Base-by-base conservation (phyloP, 2,888 invertebrate genomes). In the Acleris laterana region DNA sequence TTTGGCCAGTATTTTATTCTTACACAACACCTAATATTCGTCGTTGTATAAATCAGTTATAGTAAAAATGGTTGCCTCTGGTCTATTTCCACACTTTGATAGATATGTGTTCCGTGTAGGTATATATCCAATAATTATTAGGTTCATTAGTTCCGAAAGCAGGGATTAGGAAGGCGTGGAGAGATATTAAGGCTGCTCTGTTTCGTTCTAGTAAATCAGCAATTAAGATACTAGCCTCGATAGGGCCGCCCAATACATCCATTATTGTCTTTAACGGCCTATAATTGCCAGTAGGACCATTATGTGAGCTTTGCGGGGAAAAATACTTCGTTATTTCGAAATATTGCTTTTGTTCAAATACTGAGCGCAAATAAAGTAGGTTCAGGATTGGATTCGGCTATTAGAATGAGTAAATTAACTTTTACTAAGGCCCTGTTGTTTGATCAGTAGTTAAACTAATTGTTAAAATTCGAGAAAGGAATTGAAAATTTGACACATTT, bases 181-280 rank as follows among this genome's bases (percentile, higher is more conserved):
- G 22, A 63, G 60, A 61, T 51, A 62, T 62, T 57, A 42, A 57
- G 58, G 44, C 42, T 59, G 46, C 44, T 42, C 48, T 70, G 74
- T 77, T 79, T 77, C 78, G 77, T 82, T 81, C 79, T 72, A 80
- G 80, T 75, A 77, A 78, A 77, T 78, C 76, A 78, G 83, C 86
- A 88, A 89, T 89, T 89, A 89, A 89, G 89, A 88, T 88, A 82
- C 79, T 78, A 71, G 69, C 71, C 71, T 73, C 75, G 85, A 85
- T 87, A 84, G 69, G 70, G 68, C 71, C 70, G 65, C 73, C 74
- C 76, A 71, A 82, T 81, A 80, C 77, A 84, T 82, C 79, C 80
- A 78, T 85, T 84, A 86, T 77, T 77, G 78, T 78, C 80, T 79
- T 75, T 81, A 85, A 85, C 77, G 79, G 80, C 79, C 82, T 83